Evolutionary conservation across 2,113 vertebrate genomes (phyloP).

Genomic region (Erinaceus europaeus): DNA sequence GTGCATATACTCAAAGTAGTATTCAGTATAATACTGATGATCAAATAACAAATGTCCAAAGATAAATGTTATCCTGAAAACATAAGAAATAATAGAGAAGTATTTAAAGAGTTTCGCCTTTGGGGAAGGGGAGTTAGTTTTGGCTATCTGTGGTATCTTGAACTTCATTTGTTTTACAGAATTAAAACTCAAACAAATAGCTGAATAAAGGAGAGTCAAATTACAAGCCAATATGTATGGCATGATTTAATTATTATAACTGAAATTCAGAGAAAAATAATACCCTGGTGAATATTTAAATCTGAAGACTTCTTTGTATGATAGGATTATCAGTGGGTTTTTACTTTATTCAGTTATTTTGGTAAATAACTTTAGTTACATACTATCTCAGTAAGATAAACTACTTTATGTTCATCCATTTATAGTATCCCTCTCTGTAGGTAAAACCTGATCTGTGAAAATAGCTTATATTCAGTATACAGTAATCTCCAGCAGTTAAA

Average conservation of each 20-base stretch:
- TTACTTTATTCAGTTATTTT: not conserved
- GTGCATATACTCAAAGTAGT: not conserved
- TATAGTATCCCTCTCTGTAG: not conserved
- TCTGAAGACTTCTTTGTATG: not conserved
- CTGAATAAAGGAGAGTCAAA: not conserved
- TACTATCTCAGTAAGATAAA: constrained; percentile 25
- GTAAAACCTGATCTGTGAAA: not conserved
- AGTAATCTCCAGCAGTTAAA: constrained; percentile 49
- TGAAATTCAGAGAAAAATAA: not conserved
- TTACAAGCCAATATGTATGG: not conserved
- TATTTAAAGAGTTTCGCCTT: not conserved
- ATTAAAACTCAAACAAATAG: constrained; percentile 4
- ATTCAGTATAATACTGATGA: not conserved
- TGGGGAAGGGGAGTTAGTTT: not conserved
- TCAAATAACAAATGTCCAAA: not conserved
- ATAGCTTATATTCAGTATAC: constrained; percentile 38
- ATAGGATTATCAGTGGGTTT: not conserved
- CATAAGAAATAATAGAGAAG: not conserved
- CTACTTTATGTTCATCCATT: not conserved
- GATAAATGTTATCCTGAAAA: not conserved
- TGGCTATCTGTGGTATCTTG: not conserved
- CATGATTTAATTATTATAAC: not conserved
- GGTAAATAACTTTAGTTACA: not conserved
- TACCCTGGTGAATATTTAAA: not conserved
- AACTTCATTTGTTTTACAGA: not conserved